These are phyloP conservation scores for Bos javanicus DNA, from an alignment of 2,113 vertebrate genomes.

Conservation along the genomic window DNA sequence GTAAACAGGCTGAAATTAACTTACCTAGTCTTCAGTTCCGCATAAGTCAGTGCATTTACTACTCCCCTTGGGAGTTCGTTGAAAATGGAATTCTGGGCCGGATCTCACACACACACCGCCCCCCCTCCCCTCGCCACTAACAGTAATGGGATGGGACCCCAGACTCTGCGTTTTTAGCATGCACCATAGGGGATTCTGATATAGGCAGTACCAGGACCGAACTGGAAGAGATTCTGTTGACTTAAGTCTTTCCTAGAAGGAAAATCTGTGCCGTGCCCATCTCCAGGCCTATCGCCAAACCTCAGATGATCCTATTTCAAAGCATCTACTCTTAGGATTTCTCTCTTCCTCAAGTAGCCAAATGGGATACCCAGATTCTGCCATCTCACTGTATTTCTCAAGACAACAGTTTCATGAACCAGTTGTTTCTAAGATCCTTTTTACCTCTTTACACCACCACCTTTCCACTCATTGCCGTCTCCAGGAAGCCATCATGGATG, in stretches of 20 bases:
- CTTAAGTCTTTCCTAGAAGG: not conserved
- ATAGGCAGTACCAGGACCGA: not conserved
- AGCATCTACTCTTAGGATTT: not conserved
- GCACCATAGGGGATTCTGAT: not conserved
- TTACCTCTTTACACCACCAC: not conserved
- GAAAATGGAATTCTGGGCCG: not conserved
- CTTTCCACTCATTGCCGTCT: not conserved
- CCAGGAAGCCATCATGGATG: constrained; percentile 91
- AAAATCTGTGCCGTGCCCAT: not conserved
- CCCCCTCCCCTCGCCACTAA: not conserved
- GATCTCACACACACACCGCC: fast-evolving
- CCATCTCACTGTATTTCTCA: not conserved
- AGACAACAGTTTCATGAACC: not conserved
- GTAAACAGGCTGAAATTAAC: not conserved
- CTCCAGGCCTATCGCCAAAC: not conserved
- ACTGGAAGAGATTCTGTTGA: not conserved
- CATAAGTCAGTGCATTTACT: not conserved
- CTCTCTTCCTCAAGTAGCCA: not conserved
- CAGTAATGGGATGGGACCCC: not conserved
- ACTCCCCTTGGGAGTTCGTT: not conserved
- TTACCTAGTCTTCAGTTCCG: not conserved
- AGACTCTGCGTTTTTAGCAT: not conserved
- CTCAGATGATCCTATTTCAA: not conserved
- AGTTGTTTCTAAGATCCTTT: not conserved
- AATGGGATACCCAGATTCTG: not conserved